phyloP scores from a whole-genome alignment of 2,888 invertebrate species.

The Eremobia ochroleuca region DNA sequence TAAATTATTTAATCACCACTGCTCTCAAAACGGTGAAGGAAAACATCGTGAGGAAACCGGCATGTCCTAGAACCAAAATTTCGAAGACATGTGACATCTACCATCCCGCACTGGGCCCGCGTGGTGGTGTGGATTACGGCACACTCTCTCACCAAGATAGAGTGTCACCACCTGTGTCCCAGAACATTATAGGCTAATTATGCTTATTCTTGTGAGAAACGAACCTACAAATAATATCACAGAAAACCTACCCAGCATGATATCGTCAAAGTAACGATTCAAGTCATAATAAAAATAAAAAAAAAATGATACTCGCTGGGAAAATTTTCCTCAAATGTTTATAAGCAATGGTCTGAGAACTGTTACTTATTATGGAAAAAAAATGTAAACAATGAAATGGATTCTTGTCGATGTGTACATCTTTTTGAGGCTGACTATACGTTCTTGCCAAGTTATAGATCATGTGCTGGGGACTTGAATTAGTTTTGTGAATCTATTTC shows the following conservation, averaged over 20 bases:
- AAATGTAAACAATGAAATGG: not conserved
- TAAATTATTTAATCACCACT: too few species aligned
- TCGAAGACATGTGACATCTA: too few species aligned
- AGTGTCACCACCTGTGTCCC: too few species aligned
- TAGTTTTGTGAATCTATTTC: not conserved
- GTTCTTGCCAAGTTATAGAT: not conserved
- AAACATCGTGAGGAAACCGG: too few species aligned
- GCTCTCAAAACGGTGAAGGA: too few species aligned
- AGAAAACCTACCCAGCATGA: not conserved
- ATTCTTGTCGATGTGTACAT: not conserved
- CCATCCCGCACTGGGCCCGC: too few species aligned
- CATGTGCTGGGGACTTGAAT: not conserved
- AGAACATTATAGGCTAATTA: too few species aligned
- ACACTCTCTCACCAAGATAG: too few species aligned
- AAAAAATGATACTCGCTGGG: not conserved
- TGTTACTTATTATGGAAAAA: not conserved
- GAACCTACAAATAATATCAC: not conserved
- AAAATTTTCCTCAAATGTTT: slow-evolving; percentile 5
- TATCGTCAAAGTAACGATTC: not conserved
- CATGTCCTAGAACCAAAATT: too few species aligned
- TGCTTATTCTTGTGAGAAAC: not conserved
- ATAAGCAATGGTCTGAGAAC: slow-evolving; percentile 11
- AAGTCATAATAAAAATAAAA: slow-evolving; percentile 1
- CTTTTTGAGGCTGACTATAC: not conserved
- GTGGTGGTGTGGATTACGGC: too few species aligned